Percentiles rank a stretch among this genome's conserved stretches.
Conservation (phyloP, 2,888 invertebrate species). For the Vesta saturnalis region DNA sequence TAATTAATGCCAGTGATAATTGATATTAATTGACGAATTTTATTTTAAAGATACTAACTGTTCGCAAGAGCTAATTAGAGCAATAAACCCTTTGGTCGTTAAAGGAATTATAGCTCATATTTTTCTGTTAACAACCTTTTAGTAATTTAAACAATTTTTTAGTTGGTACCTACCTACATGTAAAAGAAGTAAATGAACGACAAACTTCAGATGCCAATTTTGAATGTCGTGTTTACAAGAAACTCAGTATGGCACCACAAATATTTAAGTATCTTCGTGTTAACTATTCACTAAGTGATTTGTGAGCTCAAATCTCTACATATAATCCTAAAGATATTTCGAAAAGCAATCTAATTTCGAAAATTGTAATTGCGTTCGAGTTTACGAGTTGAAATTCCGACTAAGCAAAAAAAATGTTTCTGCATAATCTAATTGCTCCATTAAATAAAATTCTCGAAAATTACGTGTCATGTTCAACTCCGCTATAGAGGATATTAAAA, state of each 20-base stretch:
- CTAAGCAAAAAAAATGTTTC: conserved; percentile 40
- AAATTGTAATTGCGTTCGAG: conserved; percentile 25
- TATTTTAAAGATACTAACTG: conserved; percentile 41
- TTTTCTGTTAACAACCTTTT: not conserved
- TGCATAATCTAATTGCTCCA: conserved; percentile 48
- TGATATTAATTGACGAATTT: conserved; percentile 58
- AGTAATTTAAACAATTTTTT: conserved; percentile 1
- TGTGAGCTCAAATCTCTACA: conserved; percentile 43
- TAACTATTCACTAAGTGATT: conserved; percentile 48
- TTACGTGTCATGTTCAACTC: conserved; percentile 58
- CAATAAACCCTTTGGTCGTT: conserved; percentile 10
- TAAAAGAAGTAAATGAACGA: conserved; percentile 27
- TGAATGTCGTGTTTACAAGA: conserved; percentile 41
- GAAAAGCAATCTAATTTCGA: conserved; percentile 27
- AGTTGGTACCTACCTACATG: conserved; percentile 11
- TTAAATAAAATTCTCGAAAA: conserved; percentile 57
- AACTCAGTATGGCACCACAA: conserved; percentile 43
- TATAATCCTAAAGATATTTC: conserved; percentile 30
- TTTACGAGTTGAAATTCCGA: conserved; percentile 23
- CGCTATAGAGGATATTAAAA: conserved; percentile 59
- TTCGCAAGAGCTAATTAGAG: not conserved
- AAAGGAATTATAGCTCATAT: conserved; percentile 8
- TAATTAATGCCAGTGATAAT: conserved; percentile 56
- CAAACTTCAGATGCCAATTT: conserved; percentile 35
- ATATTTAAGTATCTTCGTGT: conserved; percentile 42